These are phyloP conservation scores for Gari tellinella DNA, from an alignment of 2,888 invertebrate genomes.

Conservation along the genomic window DNA sequence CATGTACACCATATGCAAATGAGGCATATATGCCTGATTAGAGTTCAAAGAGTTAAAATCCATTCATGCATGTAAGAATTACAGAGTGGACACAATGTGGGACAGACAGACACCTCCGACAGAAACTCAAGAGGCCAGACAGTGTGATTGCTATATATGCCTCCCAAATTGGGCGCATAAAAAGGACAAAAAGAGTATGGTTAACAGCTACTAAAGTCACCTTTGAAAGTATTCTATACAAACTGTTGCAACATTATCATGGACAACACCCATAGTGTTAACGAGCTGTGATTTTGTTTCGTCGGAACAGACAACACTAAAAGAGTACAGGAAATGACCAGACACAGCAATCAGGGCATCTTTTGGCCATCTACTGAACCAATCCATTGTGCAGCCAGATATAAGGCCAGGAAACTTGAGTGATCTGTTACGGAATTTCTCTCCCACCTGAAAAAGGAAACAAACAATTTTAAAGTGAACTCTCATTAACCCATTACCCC, in stretches of 20 bases:
- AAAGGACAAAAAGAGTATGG: too few species aligned
- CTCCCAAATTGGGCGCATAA: too few species aligned
- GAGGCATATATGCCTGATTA: too few species aligned
- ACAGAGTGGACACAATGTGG: too few species aligned
- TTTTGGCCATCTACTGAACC: constrained; percentile 83
- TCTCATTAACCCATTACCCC: too few species aligned
- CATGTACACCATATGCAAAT: too few species aligned
- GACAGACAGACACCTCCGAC: too few species aligned
- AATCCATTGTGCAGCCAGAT: constrained; percentile 84
- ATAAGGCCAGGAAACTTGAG: constrained; percentile 84
- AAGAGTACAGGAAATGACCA: constrained; percentile 79
- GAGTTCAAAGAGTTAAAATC: too few species aligned
- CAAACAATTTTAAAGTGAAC: not conserved
- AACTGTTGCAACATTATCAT: constrained; percentile 78
- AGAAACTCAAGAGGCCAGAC: too few species aligned
- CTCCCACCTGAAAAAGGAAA: constrained; percentile 73
- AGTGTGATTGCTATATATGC: too few species aligned
- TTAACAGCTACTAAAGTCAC: too few species aligned
- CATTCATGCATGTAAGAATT: too few species aligned
- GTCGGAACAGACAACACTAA: constrained; percentile 74
- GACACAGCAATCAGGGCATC: constrained; percentile 83
- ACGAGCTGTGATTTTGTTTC: constrained; percentile 76
- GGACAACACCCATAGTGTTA: constrained; percentile 80
- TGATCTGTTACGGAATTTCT: constrained; percentile 80
- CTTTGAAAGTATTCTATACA: constrained; percentile 82